phyloP scores from a whole-genome alignment of 2,888 invertebrate genomes.

The Dasysyrphus tricinctus region DNA sequence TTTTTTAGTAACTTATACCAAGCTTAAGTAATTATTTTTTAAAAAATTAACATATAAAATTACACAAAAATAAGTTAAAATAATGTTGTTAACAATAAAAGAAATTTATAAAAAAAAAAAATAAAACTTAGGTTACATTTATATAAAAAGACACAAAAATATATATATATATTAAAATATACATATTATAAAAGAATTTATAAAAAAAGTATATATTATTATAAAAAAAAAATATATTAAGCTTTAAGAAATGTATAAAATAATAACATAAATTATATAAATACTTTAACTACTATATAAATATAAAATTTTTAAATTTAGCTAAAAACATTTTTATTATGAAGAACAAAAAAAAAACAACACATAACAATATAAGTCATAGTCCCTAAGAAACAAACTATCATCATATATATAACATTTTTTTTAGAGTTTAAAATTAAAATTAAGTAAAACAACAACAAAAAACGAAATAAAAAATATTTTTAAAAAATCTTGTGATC shows the following conservation, averaged over 20 bases:
- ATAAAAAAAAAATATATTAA: slow-evolving; percentile 65
- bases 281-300: slow-evolving; percentile 56
- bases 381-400: slow-evolving; percentile 57
- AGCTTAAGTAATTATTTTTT: slow-evolving; percentile 48
- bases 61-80: slow-evolving; percentile 17
- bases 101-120: slow-evolving; percentile 19
- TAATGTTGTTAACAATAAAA: slow-evolving; percentile 45
- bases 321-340: slow-evolving; percentile 65
- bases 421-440: slow-evolving; percentile 52
- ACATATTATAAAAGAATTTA: slow-evolving; percentile 53
- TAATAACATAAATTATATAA: slow-evolving; percentile 20
- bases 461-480: slow-evolving; percentile 29
- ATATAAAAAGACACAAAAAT: slow-evolving; percentile 27
- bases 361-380: slow-evolving; percentile 23
- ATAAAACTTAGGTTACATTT: slow-evolving; percentile 18
- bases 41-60: slow-evolving; percentile 35
- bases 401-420: slow-evolving; percentile 69
- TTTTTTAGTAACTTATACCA: slow-evolving; percentile 44
- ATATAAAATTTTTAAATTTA: slow-evolving; percentile 47
- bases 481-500: slow-evolving; percentile 69
- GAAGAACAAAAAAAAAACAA: slow-evolving; percentile 32
- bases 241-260: slow-evolving; percentile 58
- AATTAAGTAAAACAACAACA: slow-evolving; percentile 39
- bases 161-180: slow-evolving; percentile 18
- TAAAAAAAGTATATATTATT: slow-evolving; percentile 50